Evolutionary conservation across 2,113 vertebrate genomes (phyloP), one percentile per base, ranked within the genome.

Genomic region (Prunella himalayana): DNA sequence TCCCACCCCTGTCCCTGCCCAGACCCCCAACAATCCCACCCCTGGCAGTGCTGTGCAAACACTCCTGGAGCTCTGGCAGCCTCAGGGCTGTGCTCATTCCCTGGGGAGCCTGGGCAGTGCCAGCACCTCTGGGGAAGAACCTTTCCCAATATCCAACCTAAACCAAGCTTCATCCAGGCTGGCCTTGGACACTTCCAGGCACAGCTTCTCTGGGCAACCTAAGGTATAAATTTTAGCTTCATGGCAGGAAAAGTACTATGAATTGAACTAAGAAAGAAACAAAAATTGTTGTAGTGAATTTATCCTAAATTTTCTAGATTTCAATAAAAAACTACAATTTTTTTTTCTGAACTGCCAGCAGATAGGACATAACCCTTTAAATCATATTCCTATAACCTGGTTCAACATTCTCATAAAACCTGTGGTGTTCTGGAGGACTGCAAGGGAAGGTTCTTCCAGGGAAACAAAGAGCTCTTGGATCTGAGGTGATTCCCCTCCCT

Each of bases 1-100:
- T 7, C 4, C 33, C 5, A 1, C 37, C 0, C 41, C n/a, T 47
- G 39, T 0, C 28, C 41, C 49, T 64, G 53, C 53, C 1, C 35
- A 51, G 53, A 37, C 5, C 9, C 53, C 64, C 47, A 33, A 2
- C 23, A 61, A 2, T 1, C 28, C 56, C 72, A 20, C 6, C 7
- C 7, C 71, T 35, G 61, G 37, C 30, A 6, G 4, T 2, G 1
- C 4, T 51, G 8, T 1, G 57, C 31, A 6, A 72, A 17, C 0
- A 0, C 13, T 13, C 50, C 44, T 68, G 61, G 33, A 51, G 72
- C 63, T 77, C 33, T 60, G 71, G 51, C 61, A 66, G 77, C 50
- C 50, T n/a, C 10, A 4, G 60, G 57, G 19, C 28, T 0, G 15
- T 12, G 51, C 7, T 35, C 44, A 59, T 57, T 35, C 42, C 82